Percentiles rank a stretch among this genome's conserved stretches.
These are phyloP conservation scores for Trileptium ribeirensis DNA, from an alignment of 2,888 invertebrate species.

Conservation along the genomic window DNA sequence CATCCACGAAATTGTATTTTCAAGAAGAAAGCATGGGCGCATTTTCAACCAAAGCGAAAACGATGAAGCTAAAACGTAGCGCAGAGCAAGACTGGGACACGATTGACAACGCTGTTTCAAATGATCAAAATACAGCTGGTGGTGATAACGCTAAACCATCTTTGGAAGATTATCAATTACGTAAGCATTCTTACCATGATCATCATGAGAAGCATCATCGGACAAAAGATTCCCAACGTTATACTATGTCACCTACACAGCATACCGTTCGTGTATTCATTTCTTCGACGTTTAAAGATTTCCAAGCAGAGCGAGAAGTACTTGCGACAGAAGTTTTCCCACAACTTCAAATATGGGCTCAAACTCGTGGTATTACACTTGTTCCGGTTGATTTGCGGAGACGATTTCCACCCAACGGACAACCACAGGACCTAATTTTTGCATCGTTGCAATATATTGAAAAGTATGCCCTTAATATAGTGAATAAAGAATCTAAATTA, in stretches of 20 bases:
- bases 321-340: conserved; percentile 44
- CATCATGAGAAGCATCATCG: not conserved
- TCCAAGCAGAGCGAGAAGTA: conserved; percentile 50
- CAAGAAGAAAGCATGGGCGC: too few relatives aligned
- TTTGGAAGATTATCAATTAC: too few relatives aligned
- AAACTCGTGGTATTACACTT: conserved; percentile 2
- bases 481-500: too few relatives aligned
- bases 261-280: conserved; percentile 47
- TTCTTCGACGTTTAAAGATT: conserved; percentile 52
- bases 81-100: not conserved
- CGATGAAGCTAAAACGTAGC: not conserved
- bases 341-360: conserved; percentile 16
- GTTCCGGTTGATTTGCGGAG: conserved; percentile 9
- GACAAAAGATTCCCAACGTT: not conserved
- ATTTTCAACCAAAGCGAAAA: not conserved
- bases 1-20: too few relatives aligned
- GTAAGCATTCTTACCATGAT: not conserved
- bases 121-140: not conserved
- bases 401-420: not conserved
- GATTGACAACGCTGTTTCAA: not conserved
- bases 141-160: not conserved
- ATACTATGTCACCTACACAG: not conserved
- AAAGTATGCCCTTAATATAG: too few relatives aligned
- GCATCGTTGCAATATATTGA: not conserved
- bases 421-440: not conserved